phyloP scores from a whole-genome alignment of 92 coral and sea anemone species.

The Isaurus tuberculatus region DNA sequence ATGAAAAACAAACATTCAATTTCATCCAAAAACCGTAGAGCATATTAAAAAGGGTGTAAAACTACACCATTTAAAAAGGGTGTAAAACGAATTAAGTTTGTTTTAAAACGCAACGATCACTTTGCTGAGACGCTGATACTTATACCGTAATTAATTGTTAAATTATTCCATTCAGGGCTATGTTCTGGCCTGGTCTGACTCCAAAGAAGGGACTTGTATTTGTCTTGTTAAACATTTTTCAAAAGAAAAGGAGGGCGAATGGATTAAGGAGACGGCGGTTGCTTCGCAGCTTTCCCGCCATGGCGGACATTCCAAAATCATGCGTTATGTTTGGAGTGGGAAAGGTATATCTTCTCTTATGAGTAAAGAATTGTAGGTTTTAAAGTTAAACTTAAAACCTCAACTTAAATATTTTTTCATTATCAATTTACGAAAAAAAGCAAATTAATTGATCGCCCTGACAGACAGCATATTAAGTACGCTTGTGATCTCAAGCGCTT shows the following conservation, averaged over 20 bases:
- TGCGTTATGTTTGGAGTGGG: constrained; percentile 54
- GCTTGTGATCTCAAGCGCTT: too few species aligned
- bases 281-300: constrained; percentile 27
- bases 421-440: too few species aligned
- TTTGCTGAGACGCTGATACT: background rate
- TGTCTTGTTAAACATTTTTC: constrained; percentile 63
- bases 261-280: constrained; percentile 53
- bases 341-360: constrained; percentile 15
- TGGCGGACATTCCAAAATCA: constrained; percentile 54
- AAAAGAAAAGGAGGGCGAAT: constrained; percentile 37
- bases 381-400: too few species aligned
- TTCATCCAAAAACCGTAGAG: too few species aligned
- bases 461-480: too few species aligned
- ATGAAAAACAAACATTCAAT: too few species aligned
- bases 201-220: constrained; percentile 19
- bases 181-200: constrained; percentile 45
- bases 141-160: background rate
- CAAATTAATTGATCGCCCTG: too few species aligned
- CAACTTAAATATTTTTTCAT: too few species aligned
- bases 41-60: too few species aligned
- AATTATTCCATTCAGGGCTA: constrained; percentile 31
- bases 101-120: too few species aligned
- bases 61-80: too few species aligned
- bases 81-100: too few species aligned
- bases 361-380: background rate